Evolutionary conservation across 2,797 vertebrate species (phyloP), one percentile per base, ranked within the genome.

Genomic region (Thunnus albacares): DNA sequence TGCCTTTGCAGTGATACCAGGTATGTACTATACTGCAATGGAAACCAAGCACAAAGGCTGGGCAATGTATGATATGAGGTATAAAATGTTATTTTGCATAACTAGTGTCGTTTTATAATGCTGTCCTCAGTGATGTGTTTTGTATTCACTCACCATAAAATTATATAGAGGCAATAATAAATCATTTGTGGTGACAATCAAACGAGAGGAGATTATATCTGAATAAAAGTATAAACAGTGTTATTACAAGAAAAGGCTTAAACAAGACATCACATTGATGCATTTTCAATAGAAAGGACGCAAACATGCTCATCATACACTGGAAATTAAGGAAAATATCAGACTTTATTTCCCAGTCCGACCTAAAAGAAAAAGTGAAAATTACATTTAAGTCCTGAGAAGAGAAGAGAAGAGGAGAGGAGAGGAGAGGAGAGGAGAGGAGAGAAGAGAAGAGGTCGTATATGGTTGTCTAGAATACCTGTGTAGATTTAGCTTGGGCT

Each of bases 261-360:
- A 83, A 70, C 66, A 75, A 79, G 51, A 64, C 22, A 67, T 76
- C 13, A 35, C 22, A 75, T 35, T 56, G 7, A 15, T 67, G 68
- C 26, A 69, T 75, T 80, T 79, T 72, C 12, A 63, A 70, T 33
- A 65, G 13, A 51, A 68, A 77, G 17, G 66, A 38, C 28, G 20
- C 9, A 78, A 81, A 64, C 61, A 60, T 58, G n/a, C n/a, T n/a
- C 30, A 70, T 57, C 43, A 15, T 14, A 53, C 5, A n/a, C 38
- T 52, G 24, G 30, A 69, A 63, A 62, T 49, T 12, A 41, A 57
- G 12, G 26, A 24, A 75, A 78, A 79, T 28, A 56, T 63, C 6
- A 33, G 15, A 38, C 65, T 68, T 69, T 41, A 64, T 80, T 41
- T 71, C 20, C 47, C 41, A 56, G 65, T 3, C 18, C 56, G n/a